Percentiles rank a stretch among this genome's conserved stretches.
phyloP scores from a whole-genome alignment of 2,797 vertebrate species.

The Clarias laeviceps region DNA sequence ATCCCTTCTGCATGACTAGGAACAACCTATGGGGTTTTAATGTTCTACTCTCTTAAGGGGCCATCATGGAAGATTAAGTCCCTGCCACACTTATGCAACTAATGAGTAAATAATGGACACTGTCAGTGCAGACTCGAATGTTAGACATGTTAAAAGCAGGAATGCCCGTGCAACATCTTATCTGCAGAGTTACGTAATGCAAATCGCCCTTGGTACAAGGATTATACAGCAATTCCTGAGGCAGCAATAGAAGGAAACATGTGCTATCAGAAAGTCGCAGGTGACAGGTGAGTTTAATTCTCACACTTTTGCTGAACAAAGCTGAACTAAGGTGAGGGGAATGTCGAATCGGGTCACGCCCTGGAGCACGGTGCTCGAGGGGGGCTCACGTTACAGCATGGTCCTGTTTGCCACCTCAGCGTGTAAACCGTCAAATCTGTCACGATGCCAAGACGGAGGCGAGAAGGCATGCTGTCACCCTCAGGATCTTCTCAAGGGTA shows the following conservation, averaged over 20 bases:
- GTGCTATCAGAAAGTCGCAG: conserved; percentile 29
- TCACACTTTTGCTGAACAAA: conserved; percentile 17
- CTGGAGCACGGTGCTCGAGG: conserved; percentile 14
- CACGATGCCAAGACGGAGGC: conserved; percentile 3
- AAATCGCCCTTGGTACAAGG: conserved; percentile 35
- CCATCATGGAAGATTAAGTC: conserved; percentile 40
- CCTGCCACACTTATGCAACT: conserved; percentile 35
- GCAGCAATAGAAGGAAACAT: conserved; percentile 29
- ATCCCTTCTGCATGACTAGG: conserved; percentile 29
- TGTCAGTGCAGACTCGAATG: conserved; percentile 3
- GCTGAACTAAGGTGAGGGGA: conserved; percentile 42
- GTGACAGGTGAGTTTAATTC: conserved; percentile 27
- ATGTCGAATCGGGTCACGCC: conserved; percentile 46
- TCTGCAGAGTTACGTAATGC: neutral
- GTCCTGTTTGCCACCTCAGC: conserved; percentile 17
- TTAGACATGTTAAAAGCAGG: neutral
- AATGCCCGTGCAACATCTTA: conserved; percentile 2
- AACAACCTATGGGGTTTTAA: conserved; percentile 45
- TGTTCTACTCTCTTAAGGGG: conserved; percentile 37
- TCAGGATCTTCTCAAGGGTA: conserved; percentile 13
- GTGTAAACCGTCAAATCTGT: conserved; percentile 31
- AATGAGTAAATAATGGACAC: conserved; percentile 52
- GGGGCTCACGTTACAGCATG: neutral
- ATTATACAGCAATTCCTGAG: conserved; percentile 40
- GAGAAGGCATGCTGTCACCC: conserved; percentile 7